These are phyloP conservation scores for Andrena cerasifolii DNA, from an alignment of 1,140 invertebrate species.

Conservation along the genomic window DNA sequence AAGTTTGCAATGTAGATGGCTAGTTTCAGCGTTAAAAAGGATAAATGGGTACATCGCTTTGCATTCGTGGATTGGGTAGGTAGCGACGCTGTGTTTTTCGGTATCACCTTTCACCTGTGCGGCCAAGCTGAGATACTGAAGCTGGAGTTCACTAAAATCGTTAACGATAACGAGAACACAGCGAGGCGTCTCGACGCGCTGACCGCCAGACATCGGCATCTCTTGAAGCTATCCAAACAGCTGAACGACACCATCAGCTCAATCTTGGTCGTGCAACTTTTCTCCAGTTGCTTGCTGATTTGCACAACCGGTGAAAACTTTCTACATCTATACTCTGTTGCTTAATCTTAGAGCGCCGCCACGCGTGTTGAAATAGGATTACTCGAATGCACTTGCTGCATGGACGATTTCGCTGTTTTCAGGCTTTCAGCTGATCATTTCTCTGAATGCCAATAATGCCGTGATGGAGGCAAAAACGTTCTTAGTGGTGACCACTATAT, in stretches of 20 bases:
- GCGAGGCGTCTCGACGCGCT: background rate
- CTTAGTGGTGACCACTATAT: background rate
- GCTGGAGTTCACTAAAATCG: conserved; percentile 3
- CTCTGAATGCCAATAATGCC: conserved; percentile 1
- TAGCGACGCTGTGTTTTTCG: conserved; percentile 48
- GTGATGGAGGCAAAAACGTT: conserved; percentile 32
- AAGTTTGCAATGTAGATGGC: too few relatives aligned
- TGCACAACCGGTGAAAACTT: conserved; percentile 44
- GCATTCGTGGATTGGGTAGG: conserved; percentile 21
- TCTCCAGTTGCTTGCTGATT: conserved; percentile 46
- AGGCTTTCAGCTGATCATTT: conserved; percentile 52
- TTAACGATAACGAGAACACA: background rate
- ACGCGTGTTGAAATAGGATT: too few relatives aligned
- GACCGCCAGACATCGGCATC: conserved; percentile 24
- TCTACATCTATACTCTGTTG: background rate
- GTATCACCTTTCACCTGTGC: conserved; percentile 50
- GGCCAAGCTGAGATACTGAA: conserved; percentile 51
- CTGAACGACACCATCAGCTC: conserved; percentile 22
- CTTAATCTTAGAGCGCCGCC: too few relatives aligned
- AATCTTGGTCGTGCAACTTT: conserved; percentile 42
- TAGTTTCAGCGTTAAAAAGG: too few relatives aligned
- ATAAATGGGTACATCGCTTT: too few relatives aligned
- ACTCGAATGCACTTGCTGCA: too few relatives aligned
- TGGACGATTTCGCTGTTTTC: conserved; percentile 11
- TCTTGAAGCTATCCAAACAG: conserved; percentile 20